Percentiles rank a stretch among this genome's conserved stretches.
phyloP scores from a whole-genome alignment of 1,140 invertebrate genomes.

The Coelopa frigida region DNA sequence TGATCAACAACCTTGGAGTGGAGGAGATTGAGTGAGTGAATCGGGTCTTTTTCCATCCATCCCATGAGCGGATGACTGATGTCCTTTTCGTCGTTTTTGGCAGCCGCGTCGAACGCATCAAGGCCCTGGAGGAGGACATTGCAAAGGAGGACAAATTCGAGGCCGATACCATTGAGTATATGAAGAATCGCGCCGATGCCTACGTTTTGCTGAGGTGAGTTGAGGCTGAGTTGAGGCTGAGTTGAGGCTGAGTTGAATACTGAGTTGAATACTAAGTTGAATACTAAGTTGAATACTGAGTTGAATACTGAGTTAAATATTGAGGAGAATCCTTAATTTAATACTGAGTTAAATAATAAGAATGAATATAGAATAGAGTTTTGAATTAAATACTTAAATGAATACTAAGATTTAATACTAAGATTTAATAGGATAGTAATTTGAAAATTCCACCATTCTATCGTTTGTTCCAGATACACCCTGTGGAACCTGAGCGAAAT shows the following conservation, averaged over 20 bases:
- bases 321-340: too few species aligned
- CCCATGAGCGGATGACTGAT: neutral
- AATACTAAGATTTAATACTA: too few species aligned
- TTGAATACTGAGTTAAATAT: too few species aligned
- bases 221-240: too few species aligned
- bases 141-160: slow-evolving; percentile 16
- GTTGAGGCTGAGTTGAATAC: too few species aligned
- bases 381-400: too few species aligned
- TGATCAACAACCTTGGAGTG: slow-evolving; percentile 35
- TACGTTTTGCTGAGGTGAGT: slow-evolving; percentile 28
- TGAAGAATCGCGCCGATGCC: slow-evolving; percentile 32
- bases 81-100: too few species aligned
- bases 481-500: slow-evolving; percentile 37
- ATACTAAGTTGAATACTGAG: too few species aligned
- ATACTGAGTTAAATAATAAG: too few species aligned
- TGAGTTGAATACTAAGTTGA: too few species aligned
- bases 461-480: slow-evolving; percentile 16
- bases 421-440: too few species aligned
- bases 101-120: slow-evolving; percentile 29
- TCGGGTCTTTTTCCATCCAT: neutral
- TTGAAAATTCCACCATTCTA: neutral
- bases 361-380: too few species aligned
- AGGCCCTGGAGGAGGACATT: slow-evolving; percentile 21
- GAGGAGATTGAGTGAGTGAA: slow-evolving; percentile 31
- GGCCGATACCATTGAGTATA: slow-evolving; percentile 17